A percentile compares a stretch with the other conserved stretches of the same genome.
Evolutionary conservation across 2,888 invertebrate species (phyloP).

Genomic region (Lasioglossum vierecki): DNA sequence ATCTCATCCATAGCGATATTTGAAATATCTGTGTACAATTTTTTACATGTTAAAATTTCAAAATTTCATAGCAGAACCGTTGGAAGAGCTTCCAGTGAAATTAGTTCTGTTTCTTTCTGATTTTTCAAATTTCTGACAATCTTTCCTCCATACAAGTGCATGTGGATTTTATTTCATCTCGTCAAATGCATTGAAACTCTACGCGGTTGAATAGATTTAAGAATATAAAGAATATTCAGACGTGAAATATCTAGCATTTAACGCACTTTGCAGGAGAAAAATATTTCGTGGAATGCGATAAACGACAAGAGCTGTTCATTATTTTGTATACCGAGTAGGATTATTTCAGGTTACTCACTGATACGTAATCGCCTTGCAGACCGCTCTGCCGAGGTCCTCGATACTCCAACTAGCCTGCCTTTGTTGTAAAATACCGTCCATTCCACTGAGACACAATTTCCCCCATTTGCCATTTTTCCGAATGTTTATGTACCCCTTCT

Average conservation of each 20-base stretch:
- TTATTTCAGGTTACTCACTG: constrained; percentile 85
- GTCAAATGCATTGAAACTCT: neutral
- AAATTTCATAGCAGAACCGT: neutral
- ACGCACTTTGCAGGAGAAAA: neutral
- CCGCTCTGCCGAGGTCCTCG: constrained; percentile 89
- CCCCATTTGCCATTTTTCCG: constrained; percentile 91
- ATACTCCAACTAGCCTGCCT: constrained; percentile 87
- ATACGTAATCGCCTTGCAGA: constrained; percentile 91
- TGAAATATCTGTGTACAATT: neutral
- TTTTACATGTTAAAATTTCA: neutral
- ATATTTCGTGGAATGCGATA: neutral
- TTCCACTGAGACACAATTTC: constrained; percentile 89
- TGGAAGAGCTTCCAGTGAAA: neutral
- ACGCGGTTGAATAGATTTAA: neutral
- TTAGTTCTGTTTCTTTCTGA: neutral
- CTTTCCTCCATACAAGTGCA: neutral
- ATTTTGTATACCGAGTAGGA: neutral
- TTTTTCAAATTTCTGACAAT: neutral
- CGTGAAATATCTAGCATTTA: neutral
- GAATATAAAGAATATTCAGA: too few relatives aligned
- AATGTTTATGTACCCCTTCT: constrained; percentile 89
- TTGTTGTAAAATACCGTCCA: constrained; percentile 86
- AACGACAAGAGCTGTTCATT: neutral
- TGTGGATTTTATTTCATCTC: neutral
- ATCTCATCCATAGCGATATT: neutral